Percentiles rank a stretch among this genome's conserved stretches.
These are phyloP conservation scores for Nebria ingens DNA, from an alignment of 1,140 invertebrate species.

Conservation along the genomic window DNA sequence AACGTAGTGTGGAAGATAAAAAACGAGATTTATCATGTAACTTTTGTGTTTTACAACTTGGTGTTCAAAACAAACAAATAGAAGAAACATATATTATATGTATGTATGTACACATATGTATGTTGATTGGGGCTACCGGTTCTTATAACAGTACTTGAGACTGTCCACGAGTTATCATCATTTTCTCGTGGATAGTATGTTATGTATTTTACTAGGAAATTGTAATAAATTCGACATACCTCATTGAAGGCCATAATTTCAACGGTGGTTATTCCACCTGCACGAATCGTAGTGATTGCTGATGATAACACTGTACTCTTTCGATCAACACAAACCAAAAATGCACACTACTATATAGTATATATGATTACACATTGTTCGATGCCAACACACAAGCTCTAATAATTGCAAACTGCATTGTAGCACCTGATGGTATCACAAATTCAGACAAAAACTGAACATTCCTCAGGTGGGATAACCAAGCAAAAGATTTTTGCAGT, in stretches of 20 bases:
- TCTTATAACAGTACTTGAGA: no score
- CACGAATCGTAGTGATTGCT: background rate
- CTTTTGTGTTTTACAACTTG: no score
- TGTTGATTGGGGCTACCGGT: no score
- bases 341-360: constrained; percentile 9
- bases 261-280: background rate
- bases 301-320: background rate
- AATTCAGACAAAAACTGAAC: constrained; percentile 11
- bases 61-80: background rate
- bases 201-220: no score
- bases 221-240: no score
- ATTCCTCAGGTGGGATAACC: constrained; percentile 11
- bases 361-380: background rate
- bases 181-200: no score
- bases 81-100: background rate
- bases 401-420: constrained; percentile 1
- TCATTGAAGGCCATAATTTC: constrained; percentile 13
- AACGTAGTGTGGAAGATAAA: no score
- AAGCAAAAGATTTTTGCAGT: background rate
- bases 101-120: no score
- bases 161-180: no score
- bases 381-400: background rate
- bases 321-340: constrained; percentile 3
- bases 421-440: constrained; percentile 12
- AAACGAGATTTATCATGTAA: no score